Evolutionary conservation across 2,113 vertebrate genomes (phyloP).

Genomic region (Marmota monax): DNA sequence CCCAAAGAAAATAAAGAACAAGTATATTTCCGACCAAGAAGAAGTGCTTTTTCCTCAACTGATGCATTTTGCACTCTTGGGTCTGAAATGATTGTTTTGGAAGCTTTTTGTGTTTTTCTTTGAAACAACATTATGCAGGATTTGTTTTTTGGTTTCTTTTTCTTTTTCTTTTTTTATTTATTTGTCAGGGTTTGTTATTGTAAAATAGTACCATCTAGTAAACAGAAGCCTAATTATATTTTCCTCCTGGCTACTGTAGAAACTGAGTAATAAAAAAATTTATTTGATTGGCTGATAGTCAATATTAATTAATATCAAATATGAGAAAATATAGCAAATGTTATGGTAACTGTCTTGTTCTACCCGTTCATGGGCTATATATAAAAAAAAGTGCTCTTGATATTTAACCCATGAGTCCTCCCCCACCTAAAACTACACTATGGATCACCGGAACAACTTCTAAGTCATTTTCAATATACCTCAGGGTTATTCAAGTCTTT

Average conservation of each 20-base stretch:
- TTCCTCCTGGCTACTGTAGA: neutral
- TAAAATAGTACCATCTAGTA: conserved; percentile 19
- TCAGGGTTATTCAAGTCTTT: neutral
- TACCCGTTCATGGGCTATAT: neutral
- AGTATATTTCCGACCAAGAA: conserved; percentile 10
- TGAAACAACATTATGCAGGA: neutral
- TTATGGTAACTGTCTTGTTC: conserved; percentile 16
- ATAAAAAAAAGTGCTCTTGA: neutral
- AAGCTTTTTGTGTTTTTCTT: neutral
- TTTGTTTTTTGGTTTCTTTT: neutral
- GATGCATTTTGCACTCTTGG: neutral
- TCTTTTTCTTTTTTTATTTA: too few relatives aligned
- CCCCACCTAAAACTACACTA: neutral
- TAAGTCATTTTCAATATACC: neutral
- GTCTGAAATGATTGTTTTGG: conserved; percentile 28
- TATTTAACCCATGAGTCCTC: neutral
- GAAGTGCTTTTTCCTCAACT: neutral
- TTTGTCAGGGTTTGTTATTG: neutral
- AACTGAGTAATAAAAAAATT: neutral
- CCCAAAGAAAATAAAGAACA: neutral
- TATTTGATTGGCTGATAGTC: neutral
- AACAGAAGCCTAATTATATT: conserved; percentile 7
- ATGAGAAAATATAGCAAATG: neutral
- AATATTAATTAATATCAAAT: conserved; percentile 29
- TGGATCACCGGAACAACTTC: neutral